Conservation (phyloP, 1,140 invertebrate genomes). For the Nasonia longicornis region DNA sequence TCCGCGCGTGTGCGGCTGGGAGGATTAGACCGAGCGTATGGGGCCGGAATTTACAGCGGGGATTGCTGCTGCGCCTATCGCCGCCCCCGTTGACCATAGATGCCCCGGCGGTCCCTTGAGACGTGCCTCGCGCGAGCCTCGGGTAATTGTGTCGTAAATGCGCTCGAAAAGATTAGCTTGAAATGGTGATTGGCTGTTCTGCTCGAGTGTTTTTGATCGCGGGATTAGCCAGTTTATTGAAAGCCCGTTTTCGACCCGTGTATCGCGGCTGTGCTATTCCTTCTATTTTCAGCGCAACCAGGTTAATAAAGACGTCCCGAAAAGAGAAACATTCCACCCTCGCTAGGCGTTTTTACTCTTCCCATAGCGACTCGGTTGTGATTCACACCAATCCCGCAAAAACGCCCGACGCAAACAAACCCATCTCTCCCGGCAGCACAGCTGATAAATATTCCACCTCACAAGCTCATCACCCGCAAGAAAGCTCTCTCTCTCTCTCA, state of each 20-base stretch:
- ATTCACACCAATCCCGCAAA: not conserved
- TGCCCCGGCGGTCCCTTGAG: conserved; percentile 10
- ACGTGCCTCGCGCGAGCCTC: conserved; percentile 20
- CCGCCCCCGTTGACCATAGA: conserved; percentile 2
- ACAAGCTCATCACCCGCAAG: not conserved
- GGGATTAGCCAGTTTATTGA: no score
- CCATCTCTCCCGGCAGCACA: not conserved
- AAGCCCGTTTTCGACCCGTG: no score
- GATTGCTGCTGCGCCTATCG: not conserved
- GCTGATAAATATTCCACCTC: conserved; percentile 9
- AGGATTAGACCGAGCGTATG: conserved; percentile 10
- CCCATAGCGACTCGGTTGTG: not conserved
- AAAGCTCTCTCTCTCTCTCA: not conserved
- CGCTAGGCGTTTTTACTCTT: no score
- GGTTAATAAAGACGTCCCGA: no score
- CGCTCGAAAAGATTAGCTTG: not conserved
- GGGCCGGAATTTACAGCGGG: not conserved
- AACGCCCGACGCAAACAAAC: not conserved
- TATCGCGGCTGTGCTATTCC: no score
- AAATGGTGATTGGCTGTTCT: not conserved
- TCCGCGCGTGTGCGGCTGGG: conserved; percentile 15
- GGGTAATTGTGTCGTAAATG: conserved; percentile 3
- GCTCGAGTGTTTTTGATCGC: not conserved
- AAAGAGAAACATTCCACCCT: no score
- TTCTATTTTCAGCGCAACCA: no score